Percentiles rank a stretch among this genome's conserved stretches.
phyloP scores from a whole-genome alignment of 2,113 vertebrate species.

The Cygnus buccinator region DNA sequence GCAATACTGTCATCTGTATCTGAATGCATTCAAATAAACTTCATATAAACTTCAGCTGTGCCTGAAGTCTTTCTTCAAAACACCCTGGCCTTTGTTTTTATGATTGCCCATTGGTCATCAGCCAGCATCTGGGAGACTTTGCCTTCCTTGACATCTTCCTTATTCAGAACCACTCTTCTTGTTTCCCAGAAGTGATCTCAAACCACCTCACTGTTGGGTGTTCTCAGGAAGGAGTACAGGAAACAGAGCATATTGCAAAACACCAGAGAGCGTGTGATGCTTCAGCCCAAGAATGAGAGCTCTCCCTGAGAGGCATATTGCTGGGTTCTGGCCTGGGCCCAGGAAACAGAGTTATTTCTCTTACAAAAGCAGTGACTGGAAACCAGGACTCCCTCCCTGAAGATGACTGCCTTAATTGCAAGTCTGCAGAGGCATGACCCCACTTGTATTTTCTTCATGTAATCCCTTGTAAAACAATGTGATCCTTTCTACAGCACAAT shows the following conservation, averaged over 20 bases:
- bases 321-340: not conserved
- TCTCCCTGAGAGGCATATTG: not conserved
- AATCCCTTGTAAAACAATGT: not conserved
- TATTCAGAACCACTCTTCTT: not conserved
- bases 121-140: not conserved
- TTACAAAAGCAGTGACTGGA: not conserved
- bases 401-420: not conserved
- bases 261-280: not conserved
- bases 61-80: not conserved
- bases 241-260: not conserved
- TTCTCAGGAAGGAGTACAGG: not conserved
- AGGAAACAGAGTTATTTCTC: not conserved
- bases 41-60: not conserved
- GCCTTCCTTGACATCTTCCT: not conserved
- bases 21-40: not conserved
- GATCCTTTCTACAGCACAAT: not conserved
- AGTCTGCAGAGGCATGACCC: not conserved
- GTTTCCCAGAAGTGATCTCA: conserved; percentile 23
- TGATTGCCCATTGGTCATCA: not conserved
- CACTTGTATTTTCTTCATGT: not conserved
- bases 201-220: not conserved
- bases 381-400: not conserved
- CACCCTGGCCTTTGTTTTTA: not conserved
- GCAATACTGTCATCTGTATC: not conserved
- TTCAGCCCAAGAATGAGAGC: not conserved